A percentile compares a stretch with the other conserved stretches of the same genome.
Evolutionary conservation across 2,113 vertebrate genomes (phyloP).

Genomic region (Chaenocephalus aceratus): DNA sequence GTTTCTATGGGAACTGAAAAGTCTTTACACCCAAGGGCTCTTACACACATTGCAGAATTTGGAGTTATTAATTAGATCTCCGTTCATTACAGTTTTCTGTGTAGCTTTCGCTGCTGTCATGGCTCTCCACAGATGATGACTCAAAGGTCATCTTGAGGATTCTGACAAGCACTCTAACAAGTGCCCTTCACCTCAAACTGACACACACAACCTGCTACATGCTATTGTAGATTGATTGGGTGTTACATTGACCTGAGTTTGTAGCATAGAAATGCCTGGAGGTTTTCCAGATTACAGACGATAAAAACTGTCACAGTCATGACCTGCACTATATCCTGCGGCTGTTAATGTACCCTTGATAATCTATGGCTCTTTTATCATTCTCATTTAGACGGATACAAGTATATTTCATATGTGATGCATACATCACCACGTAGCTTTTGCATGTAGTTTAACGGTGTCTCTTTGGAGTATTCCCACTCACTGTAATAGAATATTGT

Average conservation of each 20-base stretch:
- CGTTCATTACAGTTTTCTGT: conserved; percentile 32
- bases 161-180: conserved; percentile 22
- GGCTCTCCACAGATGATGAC: conserved; percentile 5
- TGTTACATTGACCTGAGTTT: neutral
- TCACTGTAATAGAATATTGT: neutral
- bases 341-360: neutral
- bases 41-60: conserved; percentile 57
- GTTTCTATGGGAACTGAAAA: conserved; percentile 71
- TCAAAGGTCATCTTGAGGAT: conserved; percentile 45
- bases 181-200: conserved; percentile 18
- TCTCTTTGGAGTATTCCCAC: neutral
- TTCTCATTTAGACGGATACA: neutral
- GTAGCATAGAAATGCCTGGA: neutral
- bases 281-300: neutral
- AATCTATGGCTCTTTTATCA: neutral
- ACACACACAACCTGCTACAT: conserved; percentile 5
- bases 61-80: conserved; percentile 62
- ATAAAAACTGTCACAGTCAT: neutral
- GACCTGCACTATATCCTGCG: neutral
- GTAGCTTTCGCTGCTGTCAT: conserved; percentile 18
- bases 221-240: neutral
- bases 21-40: conserved; percentile 45
- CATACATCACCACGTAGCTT: neutral
- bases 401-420: neutral
- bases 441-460: neutral